A percentile compares a stretch with the other conserved stretches of the same genome.
Evolutionary conservation across 2,113 vertebrate species (phyloP).

Genomic region (Zingel zingel): DNA sequence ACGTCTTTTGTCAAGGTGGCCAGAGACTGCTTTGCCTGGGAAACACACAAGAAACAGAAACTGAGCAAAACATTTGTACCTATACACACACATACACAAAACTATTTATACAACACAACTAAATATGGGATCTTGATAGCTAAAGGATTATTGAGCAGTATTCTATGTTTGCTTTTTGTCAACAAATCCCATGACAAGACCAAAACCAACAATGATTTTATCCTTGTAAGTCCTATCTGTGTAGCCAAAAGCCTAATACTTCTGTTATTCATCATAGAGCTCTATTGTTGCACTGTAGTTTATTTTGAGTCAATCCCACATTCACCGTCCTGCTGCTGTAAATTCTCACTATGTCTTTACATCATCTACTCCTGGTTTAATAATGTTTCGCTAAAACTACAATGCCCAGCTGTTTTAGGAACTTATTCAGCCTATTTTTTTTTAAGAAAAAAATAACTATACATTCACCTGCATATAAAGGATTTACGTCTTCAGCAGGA

Average conservation of each 20-base stretch:
- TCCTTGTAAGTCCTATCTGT: not conserved
- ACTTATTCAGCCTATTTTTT: not conserved
- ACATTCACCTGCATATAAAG: not conserved
- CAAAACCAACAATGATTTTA: not conserved
- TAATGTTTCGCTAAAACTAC: not conserved
- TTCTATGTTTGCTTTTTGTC: not conserved
- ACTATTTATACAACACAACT: not conserved
- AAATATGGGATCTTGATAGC: not conserved
- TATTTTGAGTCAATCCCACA: not conserved
- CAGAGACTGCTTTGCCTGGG: conserved; percentile 96
- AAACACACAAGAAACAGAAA: not conserved
- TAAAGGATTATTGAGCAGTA: not conserved
- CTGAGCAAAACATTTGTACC: not conserved
- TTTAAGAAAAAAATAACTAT: not conserved
- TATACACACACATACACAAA: not conserved
- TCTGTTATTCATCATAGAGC: too few relatives aligned
- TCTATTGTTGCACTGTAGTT: not conserved
- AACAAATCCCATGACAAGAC: not conserved
- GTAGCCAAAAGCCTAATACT: not conserved
- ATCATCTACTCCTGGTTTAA: not conserved
- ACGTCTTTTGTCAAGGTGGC: conserved; percentile 97
- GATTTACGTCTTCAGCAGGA: not conserved
- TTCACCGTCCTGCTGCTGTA: not conserved
- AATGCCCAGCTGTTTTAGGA: not conserved
- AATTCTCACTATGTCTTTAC: not conserved